These are phyloP conservation scores for Siderastrea siderea DNA, from an alignment of 92 coral and sea anemone genomes.

Conservation along the genomic window DNA sequence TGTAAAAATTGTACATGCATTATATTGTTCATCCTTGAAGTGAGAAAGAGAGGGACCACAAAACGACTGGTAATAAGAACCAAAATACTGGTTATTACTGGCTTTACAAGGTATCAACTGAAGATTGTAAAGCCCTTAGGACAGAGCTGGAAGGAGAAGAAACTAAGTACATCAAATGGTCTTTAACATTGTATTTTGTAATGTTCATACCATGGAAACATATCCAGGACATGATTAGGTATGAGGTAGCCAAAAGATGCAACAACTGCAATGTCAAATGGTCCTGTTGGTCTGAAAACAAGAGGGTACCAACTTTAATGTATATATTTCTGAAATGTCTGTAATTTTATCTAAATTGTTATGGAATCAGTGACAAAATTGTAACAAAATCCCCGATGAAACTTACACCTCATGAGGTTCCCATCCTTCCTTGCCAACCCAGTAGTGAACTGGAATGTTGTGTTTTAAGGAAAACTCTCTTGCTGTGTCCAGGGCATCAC, in stretches of 20 bases:
- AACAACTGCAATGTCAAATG: conserved; percentile 91
- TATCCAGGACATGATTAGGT: conserved; percentile 83
- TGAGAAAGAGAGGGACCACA: too few species aligned
- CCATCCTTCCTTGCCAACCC: conserved; percentile 86
- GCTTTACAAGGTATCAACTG: too few species aligned
- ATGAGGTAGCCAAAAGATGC: conserved; percentile 98
- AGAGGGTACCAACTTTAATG: not conserved
- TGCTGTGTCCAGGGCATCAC: conserved; percentile 61
- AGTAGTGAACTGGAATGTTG: conserved; percentile 78
- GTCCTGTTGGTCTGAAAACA: conserved; percentile 63
- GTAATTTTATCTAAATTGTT: not conserved
- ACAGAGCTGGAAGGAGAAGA: too few species aligned
- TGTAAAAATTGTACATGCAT: too few species aligned
- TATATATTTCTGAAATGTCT: not conserved
- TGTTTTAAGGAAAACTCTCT: conserved; percentile 77
- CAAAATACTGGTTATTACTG: too few species aligned
- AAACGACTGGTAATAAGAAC: too few species aligned
- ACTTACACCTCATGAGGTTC: conserved; percentile 53
- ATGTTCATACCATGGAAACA: conserved; percentile 57
- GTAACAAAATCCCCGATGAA: too few species aligned
- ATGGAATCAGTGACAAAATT: too few species aligned
- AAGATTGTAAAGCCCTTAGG: too few species aligned
- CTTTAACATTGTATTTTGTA: not conserved
- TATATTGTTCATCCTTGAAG: too few species aligned
- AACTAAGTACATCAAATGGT: too few species aligned